Conservation (phyloP, 2,888 invertebrate genomes). For the Dascillus cervinus region DNA sequence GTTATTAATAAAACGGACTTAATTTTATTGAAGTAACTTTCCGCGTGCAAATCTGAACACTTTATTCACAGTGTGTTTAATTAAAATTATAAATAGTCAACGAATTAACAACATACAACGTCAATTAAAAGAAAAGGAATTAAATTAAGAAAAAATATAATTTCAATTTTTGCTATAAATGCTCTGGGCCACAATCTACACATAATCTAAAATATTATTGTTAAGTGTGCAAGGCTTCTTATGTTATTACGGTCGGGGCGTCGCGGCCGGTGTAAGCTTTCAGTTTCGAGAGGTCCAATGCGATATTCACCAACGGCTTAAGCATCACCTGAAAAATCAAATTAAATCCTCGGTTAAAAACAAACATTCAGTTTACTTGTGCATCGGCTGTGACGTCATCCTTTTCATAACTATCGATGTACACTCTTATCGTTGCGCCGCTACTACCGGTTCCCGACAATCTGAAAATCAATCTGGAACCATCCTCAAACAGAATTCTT, state of each 20-base stretch:
- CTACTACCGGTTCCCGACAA: constrained; percentile 97
- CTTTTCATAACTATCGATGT: constrained; percentile 89
- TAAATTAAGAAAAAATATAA: neutral
- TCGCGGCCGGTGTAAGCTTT: constrained; percentile 79
- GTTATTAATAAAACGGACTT: too few species aligned
- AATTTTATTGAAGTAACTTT: too few species aligned
- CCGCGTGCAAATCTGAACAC: neutral
- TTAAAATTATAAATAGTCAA: neutral
- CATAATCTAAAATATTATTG: too few species aligned
- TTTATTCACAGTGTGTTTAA: neutral
- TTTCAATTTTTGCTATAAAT: neutral
- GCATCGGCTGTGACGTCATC: constrained; percentile 60
- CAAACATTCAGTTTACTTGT: constrained; percentile 42
- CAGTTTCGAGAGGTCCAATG: constrained; percentile 75
- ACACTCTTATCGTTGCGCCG: constrained; percentile 94
- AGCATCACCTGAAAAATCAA: constrained; percentile 57
- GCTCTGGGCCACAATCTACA: neutral
- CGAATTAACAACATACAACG: too few species aligned
- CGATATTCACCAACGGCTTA: constrained; percentile 82
- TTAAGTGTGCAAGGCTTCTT: neutral
- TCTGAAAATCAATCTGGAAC: constrained; percentile 86
- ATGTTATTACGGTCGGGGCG: constrained; percentile 95
- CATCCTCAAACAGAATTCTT: constrained; percentile 88
- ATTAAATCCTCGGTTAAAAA: too few species aligned
- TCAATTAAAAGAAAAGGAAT: too few species aligned